Evolutionary conservation across 1,140 invertebrate genomes (phyloP), one percentile per base, ranked within the genome.

Genomic region (Procambarus virginalis): DNA sequence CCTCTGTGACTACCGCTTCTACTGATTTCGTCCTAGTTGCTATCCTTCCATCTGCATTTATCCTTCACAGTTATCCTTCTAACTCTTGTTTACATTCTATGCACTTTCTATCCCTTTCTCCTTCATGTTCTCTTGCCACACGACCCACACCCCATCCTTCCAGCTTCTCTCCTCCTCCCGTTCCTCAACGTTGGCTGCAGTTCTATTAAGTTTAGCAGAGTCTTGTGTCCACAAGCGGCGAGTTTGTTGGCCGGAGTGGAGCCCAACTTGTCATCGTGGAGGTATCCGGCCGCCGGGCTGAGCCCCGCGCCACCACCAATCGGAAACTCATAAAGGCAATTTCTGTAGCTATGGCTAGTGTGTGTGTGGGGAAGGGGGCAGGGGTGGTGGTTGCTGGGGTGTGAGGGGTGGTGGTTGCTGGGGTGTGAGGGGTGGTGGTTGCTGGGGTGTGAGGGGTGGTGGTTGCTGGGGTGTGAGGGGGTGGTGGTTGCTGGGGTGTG

Each of bases 301-400:
- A 12, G 51, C 2, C 8, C 51, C n/a, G 22, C 60, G 51, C 79
- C 51, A n/a, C 34, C 51, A 10, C 58, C 80, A 82, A 82, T 82
- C 80, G 80, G 80, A 82, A 82, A 82, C 80, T 82, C 80, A 82
- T 82, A 82, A 34, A 82, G 80, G 80, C 48, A 82, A 64, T 82
- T 82, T 68, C 48, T 81, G 79, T 4, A 64, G n/a, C 34, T 10
- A 49, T n/a, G 10, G 76, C 68, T 20, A 22, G 51, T 55, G 4
- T 12, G 51, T 55, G 34, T 34, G 34, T 55, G 51, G 4, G 51
- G 3, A 73, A 6, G n/a, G 68, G 20, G 68, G 6, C 68, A 3
- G 68, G n/a, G 68, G 1, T 34, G 34, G 34, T 34, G 34, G 34
- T 34, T 34, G 34, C 34, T 34, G 34, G 34, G 34, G n/a, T n/a